Evolutionary conservation across 2,113 vertebrate genomes (phyloP).

Genomic region (Anguilla japonica): DNA sequence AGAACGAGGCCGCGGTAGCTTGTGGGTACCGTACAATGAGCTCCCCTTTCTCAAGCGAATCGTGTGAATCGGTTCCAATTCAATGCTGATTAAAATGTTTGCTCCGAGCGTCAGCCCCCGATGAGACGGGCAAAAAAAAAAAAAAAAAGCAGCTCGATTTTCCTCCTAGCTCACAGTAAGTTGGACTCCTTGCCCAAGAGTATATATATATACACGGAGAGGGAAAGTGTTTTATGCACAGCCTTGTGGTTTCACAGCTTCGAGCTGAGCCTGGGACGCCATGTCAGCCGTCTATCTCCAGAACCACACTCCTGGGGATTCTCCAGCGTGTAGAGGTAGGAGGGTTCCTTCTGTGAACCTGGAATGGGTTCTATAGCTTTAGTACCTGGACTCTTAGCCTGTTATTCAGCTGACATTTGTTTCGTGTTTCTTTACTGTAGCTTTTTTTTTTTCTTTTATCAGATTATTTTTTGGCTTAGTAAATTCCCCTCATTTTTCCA

Average conservation of each 20-base stretch:
- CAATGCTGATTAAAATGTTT: slow-evolving; percentile 61
- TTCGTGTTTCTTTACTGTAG: background rate
- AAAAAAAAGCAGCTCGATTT: slow-evolving; percentile 2
- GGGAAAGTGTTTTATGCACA: slow-evolving; percentile 46
- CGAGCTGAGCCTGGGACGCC: slow-evolving; percentile 31
- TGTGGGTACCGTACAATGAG: slow-evolving; percentile 56
- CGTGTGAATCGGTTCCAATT: slow-evolving; percentile 62
- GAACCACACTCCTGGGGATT: slow-evolving; percentile 43
- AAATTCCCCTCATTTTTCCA: background rate
- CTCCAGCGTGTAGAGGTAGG: slow-evolving; percentile 64
- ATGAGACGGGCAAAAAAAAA: slow-evolving; percentile 17
- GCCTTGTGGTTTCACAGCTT: slow-evolving; percentile 32
- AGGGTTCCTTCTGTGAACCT: slow-evolving; percentile 10
- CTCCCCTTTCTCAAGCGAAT: slow-evolving; percentile 52
- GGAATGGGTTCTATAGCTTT: background rate
- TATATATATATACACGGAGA: slow-evolving; percentile 46
- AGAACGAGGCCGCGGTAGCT: slow-evolving; percentile 61
- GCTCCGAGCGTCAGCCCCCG: slow-evolving; percentile 32
- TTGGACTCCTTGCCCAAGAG: slow-evolving; percentile 43
- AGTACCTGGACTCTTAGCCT: background rate
- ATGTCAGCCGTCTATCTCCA: slow-evolving; percentile 56
- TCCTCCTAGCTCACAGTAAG: slow-evolving; percentile 48
- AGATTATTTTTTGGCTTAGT: background rate
- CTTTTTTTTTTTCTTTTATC: background rate
- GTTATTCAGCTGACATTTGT: background rate